phyloP scores from a whole-genome alignment of 1,140 invertebrate species.

The Rhynchophorus ferrugineus region DNA sequence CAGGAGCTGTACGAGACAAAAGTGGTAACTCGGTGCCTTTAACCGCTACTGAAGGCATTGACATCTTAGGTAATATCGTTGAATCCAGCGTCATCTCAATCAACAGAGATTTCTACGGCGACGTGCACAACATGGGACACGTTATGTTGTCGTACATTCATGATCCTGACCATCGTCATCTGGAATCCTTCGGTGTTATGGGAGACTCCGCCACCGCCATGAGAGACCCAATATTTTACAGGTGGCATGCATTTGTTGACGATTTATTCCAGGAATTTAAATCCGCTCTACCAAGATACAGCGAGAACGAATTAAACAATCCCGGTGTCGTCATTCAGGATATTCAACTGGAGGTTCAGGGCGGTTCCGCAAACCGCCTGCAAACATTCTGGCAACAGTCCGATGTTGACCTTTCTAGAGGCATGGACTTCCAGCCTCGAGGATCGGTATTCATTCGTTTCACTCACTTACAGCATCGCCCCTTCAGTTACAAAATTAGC shows the following conservation, averaged over 20 bases:
- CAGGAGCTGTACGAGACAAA: constrained; percentile 50
- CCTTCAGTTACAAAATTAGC: constrained; percentile 56
- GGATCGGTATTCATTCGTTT: constrained; percentile 58
- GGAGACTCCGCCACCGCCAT: constrained; percentile 60
- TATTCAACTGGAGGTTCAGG: constrained; percentile 44
- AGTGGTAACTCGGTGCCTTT: constrained; percentile 28
- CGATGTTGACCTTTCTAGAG: constrained; percentile 62
- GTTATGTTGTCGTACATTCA: constrained; percentile 60
- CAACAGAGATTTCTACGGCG: constrained; percentile 63
- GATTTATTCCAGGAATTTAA: constrained; percentile 71
- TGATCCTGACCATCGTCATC: constrained; percentile 63
- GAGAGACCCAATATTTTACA: constrained; percentile 80
- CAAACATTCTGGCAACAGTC: constrained; percentile 68
- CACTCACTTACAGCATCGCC: constrained; percentile 66
- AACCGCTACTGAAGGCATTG: constrained; percentile 46
- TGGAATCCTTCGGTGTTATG: constrained; percentile 59
- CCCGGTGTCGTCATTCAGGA: constrained; percentile 52
- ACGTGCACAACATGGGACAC: constrained; percentile 65
- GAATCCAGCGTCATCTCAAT: constrained; percentile 64
- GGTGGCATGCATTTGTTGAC: constrained; percentile 75
- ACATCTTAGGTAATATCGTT: constrained; percentile 72
- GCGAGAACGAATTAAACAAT: constrained; percentile 53
- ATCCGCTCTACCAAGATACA: constrained; percentile 56
- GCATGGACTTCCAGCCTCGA: constrained; percentile 66
- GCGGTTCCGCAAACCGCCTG: constrained; percentile 48